Percentiles rank a stretch among this genome's conserved stretches.
Evolutionary conservation across 2,797 vertebrate genomes (phyloP).

Genomic region (Lacerta viridis): DNA sequence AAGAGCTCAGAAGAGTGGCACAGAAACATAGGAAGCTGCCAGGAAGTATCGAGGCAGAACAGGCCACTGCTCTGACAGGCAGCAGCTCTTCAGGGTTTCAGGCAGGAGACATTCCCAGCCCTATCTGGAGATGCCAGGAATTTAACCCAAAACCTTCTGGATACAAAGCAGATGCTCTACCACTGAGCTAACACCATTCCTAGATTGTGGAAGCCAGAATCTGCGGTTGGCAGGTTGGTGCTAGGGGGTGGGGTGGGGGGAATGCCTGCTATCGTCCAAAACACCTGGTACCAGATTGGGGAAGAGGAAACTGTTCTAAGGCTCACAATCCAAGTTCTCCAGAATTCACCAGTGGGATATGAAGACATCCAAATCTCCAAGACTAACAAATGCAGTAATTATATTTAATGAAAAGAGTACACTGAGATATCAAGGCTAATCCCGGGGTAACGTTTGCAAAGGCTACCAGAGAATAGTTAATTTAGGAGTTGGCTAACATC

Average conservation of each 20-base stretch:
- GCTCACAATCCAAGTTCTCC: slow-evolving; percentile 19
- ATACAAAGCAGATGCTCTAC: neutral
- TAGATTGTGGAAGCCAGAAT: neutral
- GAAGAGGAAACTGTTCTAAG: neutral
- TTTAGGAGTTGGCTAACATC: slow-evolving; percentile 96
- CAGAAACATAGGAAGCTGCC: neutral
- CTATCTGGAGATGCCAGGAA: neutral
- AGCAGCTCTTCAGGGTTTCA: neutral
- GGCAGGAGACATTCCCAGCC: neutral
- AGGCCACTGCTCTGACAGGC: neutral
- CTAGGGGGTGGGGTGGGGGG: too few species aligned
- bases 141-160: neutral
- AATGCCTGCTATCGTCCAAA: too few species aligned
- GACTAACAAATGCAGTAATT: slow-evolving; percentile 70
- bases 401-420: slow-evolving; percentile 79
- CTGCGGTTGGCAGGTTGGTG: too few species aligned
- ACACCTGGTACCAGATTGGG: too few species aligned
- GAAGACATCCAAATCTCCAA: slow-evolving; percentile 49
- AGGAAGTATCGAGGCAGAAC: neutral
- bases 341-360: slow-evolving; percentile 17
- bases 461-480: slow-evolving; percentile 93
- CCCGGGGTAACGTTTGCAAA: slow-evolving; percentile 83
- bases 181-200: neutral
- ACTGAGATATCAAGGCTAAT: slow-evolving; percentile 80
- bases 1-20: neutral